Percentiles rank a stretch among this genome's conserved stretches.
Conservation (phyloP, 1,140 invertebrate genomes). For the Brachystomella parvula region DNA sequence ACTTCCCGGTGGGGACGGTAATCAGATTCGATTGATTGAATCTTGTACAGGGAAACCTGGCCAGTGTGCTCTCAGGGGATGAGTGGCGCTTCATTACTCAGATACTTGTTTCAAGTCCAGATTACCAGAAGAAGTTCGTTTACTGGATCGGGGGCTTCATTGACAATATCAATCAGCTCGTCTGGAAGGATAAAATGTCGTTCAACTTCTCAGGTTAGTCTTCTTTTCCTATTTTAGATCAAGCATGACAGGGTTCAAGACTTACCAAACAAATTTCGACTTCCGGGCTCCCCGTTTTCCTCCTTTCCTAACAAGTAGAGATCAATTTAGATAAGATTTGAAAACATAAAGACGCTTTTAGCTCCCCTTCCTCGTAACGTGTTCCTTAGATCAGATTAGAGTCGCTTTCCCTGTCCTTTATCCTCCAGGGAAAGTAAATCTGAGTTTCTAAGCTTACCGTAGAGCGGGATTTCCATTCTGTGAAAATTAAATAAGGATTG, state of each 20-base stretch:
- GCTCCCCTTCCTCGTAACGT: no score
- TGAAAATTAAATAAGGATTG: neutral
- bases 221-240: no score
- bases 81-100: slow-evolving; percentile 57
- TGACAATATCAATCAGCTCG: slow-evolving; percentile 41
- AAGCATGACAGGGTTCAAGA: no score
- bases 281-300: neutral
- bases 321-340: no score
- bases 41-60: slow-evolving; percentile 44
- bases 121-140: slow-evolving; percentile 57
- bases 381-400: no score
- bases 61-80: slow-evolving; percentile 53
- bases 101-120: slow-evolving; percentile 55
- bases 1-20: neutral
- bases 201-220: slow-evolving; percentile 49
- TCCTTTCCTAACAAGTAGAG: neutral
- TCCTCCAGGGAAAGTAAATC: neutral
- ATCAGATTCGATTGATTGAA: neutral
- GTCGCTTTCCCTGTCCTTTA: neutral
- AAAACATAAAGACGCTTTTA: no score
- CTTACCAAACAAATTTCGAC: no score
- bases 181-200: slow-evolving; percentile 54
- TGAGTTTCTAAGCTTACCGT: neutral
- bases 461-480: neutral
- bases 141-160: slow-evolving; percentile 57